Evolutionary conservation across 2,113 vertebrate genomes (phyloP).

Genomic region (Antechinus stuartii): DNA sequence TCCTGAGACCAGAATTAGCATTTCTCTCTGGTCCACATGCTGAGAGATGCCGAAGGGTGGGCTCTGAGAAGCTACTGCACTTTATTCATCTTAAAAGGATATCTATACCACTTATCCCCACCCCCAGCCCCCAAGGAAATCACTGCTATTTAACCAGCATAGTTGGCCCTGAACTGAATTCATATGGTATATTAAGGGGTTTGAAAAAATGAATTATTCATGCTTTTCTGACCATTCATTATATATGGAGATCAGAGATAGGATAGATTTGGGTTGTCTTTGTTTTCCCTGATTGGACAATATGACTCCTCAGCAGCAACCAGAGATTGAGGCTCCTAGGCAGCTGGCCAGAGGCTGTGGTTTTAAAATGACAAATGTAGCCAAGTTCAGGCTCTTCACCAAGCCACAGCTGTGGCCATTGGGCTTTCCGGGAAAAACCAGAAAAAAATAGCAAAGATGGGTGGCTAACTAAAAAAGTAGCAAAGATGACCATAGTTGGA

Average conservation of each 20-base stretch:
- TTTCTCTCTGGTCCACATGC: neutral
- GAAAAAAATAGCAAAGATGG: too few species aligned
- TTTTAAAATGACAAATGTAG: slow-evolving; percentile 49
- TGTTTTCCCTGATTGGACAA: neutral
- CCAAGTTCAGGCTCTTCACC: slow-evolving; percentile 40
- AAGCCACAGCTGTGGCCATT: neutral
- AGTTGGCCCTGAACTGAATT: neutral
- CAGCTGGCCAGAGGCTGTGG: slow-evolving; percentile 33
- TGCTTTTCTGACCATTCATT: neutral
- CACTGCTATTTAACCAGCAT: neutral
- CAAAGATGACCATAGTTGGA: neutral
- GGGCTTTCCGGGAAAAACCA: neutral
- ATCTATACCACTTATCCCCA: neutral
- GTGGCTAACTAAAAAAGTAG: neutral
- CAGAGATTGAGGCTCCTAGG: neutral
- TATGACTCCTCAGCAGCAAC: neutral
- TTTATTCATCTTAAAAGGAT: neutral
- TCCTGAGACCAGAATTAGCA: neutral
- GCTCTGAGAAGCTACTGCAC: neutral
- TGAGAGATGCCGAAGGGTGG: neutral
- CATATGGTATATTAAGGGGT: neutral
- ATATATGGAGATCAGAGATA: neutral
- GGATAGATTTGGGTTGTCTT: neutral
- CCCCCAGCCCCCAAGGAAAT: neutral
- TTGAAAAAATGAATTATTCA: neutral